Base-by-base conservation (phyloP, 2,888 invertebrate genomes). In the Podabrus alpinus region DNA sequence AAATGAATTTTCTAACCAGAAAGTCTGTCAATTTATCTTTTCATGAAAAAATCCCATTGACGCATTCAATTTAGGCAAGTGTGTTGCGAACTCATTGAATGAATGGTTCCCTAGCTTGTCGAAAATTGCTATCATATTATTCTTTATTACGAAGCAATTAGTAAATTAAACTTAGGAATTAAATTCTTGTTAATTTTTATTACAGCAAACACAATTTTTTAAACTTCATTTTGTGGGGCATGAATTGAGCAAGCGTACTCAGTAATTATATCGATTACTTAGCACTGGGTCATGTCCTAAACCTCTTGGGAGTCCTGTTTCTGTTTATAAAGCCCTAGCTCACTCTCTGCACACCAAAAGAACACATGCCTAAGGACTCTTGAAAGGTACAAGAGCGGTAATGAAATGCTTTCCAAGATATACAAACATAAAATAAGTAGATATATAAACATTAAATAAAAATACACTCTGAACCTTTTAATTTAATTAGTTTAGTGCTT, bases 11-110 rank as follows among this genome's bases (percentile, higher is more conserved):
- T 74, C 75, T 77, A 78, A 60, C 73, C 79, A 81, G 80, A 79
- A 80, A 79, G 72, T 74, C 81, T 80, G 80, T 81, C 82, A 79
- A 85, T 84, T 84, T 83, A 82, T 84, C 84, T 84, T 82, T 82
- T 82, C 82, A 81, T 66, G 79, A 81, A 81, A 81, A 83, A 83
- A 83, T 82, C 82, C 84, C 82, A 84, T 84, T 84, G 84, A 84
- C 85, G 83, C 83, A 83, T 84, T 84, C 84, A 83, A 84, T 85
- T 84, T 83, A 79, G 81, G 79, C 83, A 81, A 84, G 83, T 84
- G 83, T 83, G 73, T 61, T 67, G 61, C 9, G 76, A 66, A 73
- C 19, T 45, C 67, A 16, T 71, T 64, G 71, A 76, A 73, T 70
- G 73, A 73, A 73, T 68, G 66, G 70, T 25, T 68, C 71, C 61